A percentile compares a stretch with the other conserved stretches of the same genome.
phyloP scores from a whole-genome alignment of 2,888 invertebrate species.

The Latrodectus hesperus region DNA sequence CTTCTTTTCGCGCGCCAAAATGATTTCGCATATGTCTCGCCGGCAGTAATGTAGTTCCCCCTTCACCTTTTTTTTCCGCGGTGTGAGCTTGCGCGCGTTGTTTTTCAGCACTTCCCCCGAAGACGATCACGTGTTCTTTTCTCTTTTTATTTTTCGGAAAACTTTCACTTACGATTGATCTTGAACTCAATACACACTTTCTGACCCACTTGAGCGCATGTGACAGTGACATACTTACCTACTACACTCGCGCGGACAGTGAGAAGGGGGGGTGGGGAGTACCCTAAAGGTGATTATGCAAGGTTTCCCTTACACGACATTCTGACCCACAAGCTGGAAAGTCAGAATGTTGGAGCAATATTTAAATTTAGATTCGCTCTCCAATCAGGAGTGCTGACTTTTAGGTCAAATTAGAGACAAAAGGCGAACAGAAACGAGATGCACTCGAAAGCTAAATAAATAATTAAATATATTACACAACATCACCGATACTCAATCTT shows the following conservation, averaged over 20 bases:
- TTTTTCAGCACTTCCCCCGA: conserved; percentile 10
- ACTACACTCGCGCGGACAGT: conserved; percentile 3
- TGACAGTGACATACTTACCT: conserved; percentile 55
- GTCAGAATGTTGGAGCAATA: not conserved
- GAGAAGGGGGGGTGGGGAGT: not conserved
- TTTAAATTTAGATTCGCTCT: not conserved
- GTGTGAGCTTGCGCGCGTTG: conserved; percentile 3
- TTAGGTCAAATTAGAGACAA: not conserved
- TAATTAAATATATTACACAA: no score
- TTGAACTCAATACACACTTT: conserved; percentile 53
- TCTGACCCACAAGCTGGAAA: conserved; percentile 1
- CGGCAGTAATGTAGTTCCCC: conserved; percentile 18
- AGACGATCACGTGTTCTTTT: conserved; percentile 26
- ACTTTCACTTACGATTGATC: conserved; percentile 35
- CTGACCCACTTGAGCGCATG: conserved; percentile 31
- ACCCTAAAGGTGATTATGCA: conserved; percentile 2
- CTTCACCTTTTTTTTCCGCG: not conserved
- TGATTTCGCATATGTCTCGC: not conserved
- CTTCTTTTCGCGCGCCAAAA: conserved; percentile 8
- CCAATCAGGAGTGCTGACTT: not conserved
- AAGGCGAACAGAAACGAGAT: no score
- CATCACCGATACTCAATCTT: no score
- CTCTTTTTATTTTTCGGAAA: not conserved
- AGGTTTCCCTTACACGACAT: not conserved
- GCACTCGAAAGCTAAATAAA: no score